These are phyloP conservation scores for Ptyas mucosa DNA, from an alignment of 2,113 vertebrate genomes.

Conservation along the genomic window DNA sequence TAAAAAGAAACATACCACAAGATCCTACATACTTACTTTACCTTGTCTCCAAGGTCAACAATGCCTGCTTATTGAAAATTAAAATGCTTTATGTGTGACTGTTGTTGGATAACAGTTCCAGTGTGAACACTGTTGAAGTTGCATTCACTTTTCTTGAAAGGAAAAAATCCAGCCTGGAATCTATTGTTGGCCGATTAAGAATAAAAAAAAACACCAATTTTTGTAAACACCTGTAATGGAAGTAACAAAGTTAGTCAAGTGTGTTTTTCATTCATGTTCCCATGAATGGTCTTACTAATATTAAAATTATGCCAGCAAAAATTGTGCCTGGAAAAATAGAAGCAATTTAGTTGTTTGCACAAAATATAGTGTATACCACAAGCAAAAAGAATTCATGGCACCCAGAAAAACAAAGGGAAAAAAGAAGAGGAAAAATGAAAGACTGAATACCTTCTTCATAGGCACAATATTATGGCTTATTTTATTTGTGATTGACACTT, in stretches of 20 bases:
- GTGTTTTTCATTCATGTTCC: slow-evolving; percentile 17
- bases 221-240: background rate
- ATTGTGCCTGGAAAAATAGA: background rate
- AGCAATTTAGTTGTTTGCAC: slow-evolving; percentile 2
- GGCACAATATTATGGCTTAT: background rate
- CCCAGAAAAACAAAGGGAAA: slow-evolving; percentile 4
- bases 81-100: slow-evolving; percentile 67
- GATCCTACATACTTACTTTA: slow-evolving; percentile 80
- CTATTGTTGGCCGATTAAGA: slow-evolving; percentile 47
- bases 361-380: slow-evolving; percentile 3
- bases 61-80: slow-evolving; percentile 71
- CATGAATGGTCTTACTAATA: slow-evolving; percentile 48
- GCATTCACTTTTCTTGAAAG: slow-evolving; percentile 26
- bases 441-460: background rate
- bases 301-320: slow-evolving; percentile 56
- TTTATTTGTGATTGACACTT: no score
- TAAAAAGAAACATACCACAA: slow-evolving; percentile 53
- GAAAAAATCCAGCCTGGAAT: slow-evolving; percentile 34
- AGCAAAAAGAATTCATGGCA: slow-evolving; percentile 25
- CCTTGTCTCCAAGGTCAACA: slow-evolving; percentile 72
- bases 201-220: slow-evolving; percentile 7
- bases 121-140: slow-evolving; percentile 52
- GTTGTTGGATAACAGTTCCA: slow-evolving; percentile 42
- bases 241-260: slow-evolving; percentile 42
- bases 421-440: background rate